Evolutionary conservation across 2,888 invertebrate genomes (phyloP), one percentile per base, ranked within the genome.

Genomic region (Sthenelais limicola): DNA sequence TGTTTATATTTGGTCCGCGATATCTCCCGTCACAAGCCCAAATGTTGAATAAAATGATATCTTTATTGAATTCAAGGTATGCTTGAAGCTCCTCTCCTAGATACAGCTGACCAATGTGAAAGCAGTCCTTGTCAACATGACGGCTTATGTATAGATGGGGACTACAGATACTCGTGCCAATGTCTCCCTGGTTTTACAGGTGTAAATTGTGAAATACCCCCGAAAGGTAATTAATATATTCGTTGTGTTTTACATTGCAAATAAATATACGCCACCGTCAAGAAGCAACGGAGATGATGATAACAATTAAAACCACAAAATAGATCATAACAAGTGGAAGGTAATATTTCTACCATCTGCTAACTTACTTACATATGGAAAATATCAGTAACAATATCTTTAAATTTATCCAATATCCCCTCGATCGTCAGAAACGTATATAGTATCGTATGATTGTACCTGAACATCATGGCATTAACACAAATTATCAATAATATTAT

Each of bases 141-240:
- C 15, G 85, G 78, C 7, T 73, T 78, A 18, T 86, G 85, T 78
- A 69, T 83, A 18, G 85, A 86, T 74, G 84, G 85, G 0, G 80
- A 84, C 26, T 74, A 83, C 24, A 81, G 80, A 32, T 85, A 83
- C 76, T 78, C 79, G 33, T 86, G 85, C 73, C 56, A 79, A 24
- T 86, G 85, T 73, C 76, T 77, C 18, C 76, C 79, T 18, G 83
- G 83, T 21, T 43, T 43, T 43, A 80, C 79, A 54, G 85, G 85
- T 0, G 73, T 76, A 5, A 80, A 82, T 58, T 86, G 85, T 74
- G 81, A 82, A 48, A 82, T 82, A 76, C 73, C 83, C 81, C 62
- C 62, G 26, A 43, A 3, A 15, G 62, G 62, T 62, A 7, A 51
- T n/a, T 9, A 43, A 43, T 43, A 43, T 18, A 12, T 43, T 43